These are phyloP conservation scores for Fragum fragum DNA, from an alignment of 2,888 invertebrate genomes.

Conservation along the genomic window DNA sequence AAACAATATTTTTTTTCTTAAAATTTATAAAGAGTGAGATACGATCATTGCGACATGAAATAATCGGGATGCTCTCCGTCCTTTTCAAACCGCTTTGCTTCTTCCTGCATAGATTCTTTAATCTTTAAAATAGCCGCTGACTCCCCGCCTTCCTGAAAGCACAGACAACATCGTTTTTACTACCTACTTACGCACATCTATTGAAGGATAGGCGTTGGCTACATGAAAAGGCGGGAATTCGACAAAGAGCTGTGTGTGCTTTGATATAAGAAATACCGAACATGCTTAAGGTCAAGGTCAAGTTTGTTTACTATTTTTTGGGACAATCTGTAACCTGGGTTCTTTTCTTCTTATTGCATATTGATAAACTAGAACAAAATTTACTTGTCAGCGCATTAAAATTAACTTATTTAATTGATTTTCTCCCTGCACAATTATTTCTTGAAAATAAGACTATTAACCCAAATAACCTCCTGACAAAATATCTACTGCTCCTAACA, in stretches of 20 bases:
- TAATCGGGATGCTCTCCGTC: slow-evolving; percentile 81
- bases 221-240: slow-evolving; percentile 37
- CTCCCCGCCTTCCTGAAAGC: slow-evolving; percentile 92
- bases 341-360: too few species aligned
- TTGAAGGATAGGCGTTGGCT: slow-evolving; percentile 35
- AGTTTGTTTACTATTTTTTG: neutral
- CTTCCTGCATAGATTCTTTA: slow-evolving; percentile 99
- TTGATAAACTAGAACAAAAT: too few species aligned
- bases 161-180: slow-evolving; percentile 67
- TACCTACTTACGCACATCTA: slow-evolving; percentile 39
- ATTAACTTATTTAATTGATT: too few species aligned
- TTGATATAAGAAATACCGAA: slow-evolving; percentile 13
- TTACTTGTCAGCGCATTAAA: too few species aligned
- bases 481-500: too few species aligned
- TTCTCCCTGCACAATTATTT: too few species aligned
- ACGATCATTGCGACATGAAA: slow-evolving; percentile 82
- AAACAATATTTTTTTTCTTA: slow-evolving; percentile 32
- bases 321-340: too few species aligned
- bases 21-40: slow-evolving; percentile 43
- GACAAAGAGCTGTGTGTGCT: neutral
- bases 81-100: slow-evolving; percentile 94
- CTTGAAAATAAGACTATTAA: too few species aligned
- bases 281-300: slow-evolving; percentile 61
- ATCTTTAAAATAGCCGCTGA: slow-evolving; percentile 99
- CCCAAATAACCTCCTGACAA: too few species aligned